Base-by-base conservation (phyloP, 2,113 vertebrate genomes). In the Plectropomus leopardus region DNA sequence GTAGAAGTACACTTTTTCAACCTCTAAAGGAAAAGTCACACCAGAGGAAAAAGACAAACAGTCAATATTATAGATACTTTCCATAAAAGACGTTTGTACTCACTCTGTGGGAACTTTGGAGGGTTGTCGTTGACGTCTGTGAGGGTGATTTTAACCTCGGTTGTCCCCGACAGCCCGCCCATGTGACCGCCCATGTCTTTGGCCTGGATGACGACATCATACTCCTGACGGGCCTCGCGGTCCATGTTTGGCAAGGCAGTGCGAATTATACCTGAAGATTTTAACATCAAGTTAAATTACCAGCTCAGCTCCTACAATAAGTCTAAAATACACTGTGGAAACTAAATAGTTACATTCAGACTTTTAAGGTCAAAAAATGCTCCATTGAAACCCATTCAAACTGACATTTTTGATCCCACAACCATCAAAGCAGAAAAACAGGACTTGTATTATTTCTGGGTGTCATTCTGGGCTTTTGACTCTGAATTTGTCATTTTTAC, bases 181-280 rank as follows among this genome's bases (percentile, higher is more conserved):
- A 99, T 99, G 89, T 99, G 98, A 48, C 98, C 98, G 4, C 98
- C 98, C 98, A 99, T 99, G 85, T 99, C 98, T 91, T 99, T 99
- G 76, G 97, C 98, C 93, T 99, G 98, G 88, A 99, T 99, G 81
- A 99, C 96, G 32, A 99, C 98, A 0, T 98, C 96, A 28, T 99
- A 99, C 76, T 99, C 97, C 87, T 99, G 97, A 65, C 98, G 96
- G 1, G 98, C 98, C 92, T 99, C 98, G 23, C 98, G 95, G 92
- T 99, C 98, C 98, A 99, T 99, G 90, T 98, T 98, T 1, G 98
- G 97, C 89, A 99, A 94, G 2, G 98, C 98, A 1, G 98, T 99
- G 34, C 98, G 95, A 68, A 99, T 99, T 63, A 98, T 98, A 78
- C 98, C 98, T 99, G 74, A 71, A 85, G 11, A 54, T 50, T 28